Base-by-base conservation (phyloP, 2,113 vertebrate species). In the Mesitornis unicolor region DNA sequence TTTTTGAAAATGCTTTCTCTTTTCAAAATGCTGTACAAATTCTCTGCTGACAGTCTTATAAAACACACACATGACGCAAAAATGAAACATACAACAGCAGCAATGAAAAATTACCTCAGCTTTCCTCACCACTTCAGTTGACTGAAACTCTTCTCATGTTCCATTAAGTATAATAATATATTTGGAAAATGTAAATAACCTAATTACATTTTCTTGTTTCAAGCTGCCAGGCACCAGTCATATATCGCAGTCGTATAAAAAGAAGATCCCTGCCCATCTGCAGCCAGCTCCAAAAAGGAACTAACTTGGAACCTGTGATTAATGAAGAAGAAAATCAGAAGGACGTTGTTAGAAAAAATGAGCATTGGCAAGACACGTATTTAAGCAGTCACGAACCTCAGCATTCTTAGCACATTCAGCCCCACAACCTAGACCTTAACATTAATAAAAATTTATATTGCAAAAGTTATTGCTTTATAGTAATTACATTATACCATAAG, bases 281-380 rank as follows among this genome's bases (percentile, higher is more conserved):
- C 82, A 99, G 96, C 99, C 99, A 99, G 97, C 99, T 99, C 99
- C 99, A 99, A 95, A 99, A 99, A 9, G 99, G 99, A 97, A 99
- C 98, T 97, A 99, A 97, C 94, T 99, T 99, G 86, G 99, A 99
- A 84, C 99, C 99, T 99, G 95, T 36, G 48, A 94, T 96, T 94
- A 93, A 79, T 90, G 69, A 90, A 94, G 79, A 82, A 85, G 60
- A 94, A 93, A 95, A 96, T 69, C 75, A 83, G 70, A 92, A 65
- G 1, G 71, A 89, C 3, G 17, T 21, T 68, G 76, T 94, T 93
- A 95, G 83, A 64, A 93, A 93, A 96, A 82, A 86, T 4, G 47
- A 77, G 25, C 67, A 81, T 7, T 8, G 17, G 40, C 69, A 90
- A 70, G 47, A 56, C 5, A 26, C 7, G 13, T 43, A 75, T 69